phyloP scores from a whole-genome alignment of 2,888 invertebrate genomes.

The Standfussiana lucernea region DNA sequence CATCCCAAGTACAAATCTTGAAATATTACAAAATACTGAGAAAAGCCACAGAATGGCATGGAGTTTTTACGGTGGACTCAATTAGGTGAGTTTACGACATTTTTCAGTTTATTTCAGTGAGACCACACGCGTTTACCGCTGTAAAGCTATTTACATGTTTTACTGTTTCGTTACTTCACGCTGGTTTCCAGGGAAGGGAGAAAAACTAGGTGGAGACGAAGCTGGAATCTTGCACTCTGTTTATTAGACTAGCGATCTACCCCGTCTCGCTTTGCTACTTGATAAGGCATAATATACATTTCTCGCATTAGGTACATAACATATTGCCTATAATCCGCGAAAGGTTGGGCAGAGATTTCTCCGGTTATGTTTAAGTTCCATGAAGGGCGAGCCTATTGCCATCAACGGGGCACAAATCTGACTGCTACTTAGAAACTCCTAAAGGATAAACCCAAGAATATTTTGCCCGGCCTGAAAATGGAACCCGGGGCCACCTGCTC shows the following conservation, averaged over 20 bases:
- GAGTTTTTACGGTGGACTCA: constrained; percentile 66
- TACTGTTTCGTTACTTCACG: constrained; percentile 45
- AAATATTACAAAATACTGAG: constrained; percentile 60
- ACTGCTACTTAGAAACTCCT: neutral
- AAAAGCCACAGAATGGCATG: constrained; percentile 60
- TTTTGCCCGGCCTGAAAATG: neutral
- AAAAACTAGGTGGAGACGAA: neutral
- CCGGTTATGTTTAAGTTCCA: neutral
- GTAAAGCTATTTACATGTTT: constrained; percentile 61
- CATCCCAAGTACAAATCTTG: constrained; percentile 11
- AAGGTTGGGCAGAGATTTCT: neutral
- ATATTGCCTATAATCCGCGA: neutral
- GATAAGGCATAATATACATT: neutral
- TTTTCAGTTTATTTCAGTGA: constrained; percentile 68
- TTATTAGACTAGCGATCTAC: neutral
- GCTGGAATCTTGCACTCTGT: neutral
- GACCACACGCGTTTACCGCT: constrained; percentile 64
- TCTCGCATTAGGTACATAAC: neutral
- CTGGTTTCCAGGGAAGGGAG: constrained; percentile 13
- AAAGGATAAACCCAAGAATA: neutral
- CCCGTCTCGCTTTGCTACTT: neutral
- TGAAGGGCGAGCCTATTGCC: neutral
- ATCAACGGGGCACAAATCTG: neutral
- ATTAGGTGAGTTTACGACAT: constrained; percentile 70
- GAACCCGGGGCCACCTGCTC: neutral